phyloP scores from a whole-genome alignment of 2,888 invertebrate genomes.

The Notocelia uddmanniana region DNA sequence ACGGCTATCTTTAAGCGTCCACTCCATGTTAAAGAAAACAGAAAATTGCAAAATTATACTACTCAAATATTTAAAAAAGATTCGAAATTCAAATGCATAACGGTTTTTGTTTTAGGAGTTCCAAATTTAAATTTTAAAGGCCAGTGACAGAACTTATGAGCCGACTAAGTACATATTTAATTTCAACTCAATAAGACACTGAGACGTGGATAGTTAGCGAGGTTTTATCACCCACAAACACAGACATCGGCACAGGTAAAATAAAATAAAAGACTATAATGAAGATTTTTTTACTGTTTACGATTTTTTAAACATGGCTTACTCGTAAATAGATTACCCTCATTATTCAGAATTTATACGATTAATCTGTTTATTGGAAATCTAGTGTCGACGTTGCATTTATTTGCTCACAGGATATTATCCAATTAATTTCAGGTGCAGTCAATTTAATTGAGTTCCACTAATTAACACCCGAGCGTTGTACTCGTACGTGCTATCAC shows the following conservation, averaged over 20 bases:
- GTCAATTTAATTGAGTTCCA: constrained; percentile 32
- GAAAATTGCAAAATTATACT: no score
- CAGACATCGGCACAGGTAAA: background rate
- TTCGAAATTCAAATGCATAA: no score
- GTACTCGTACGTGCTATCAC: background rate
- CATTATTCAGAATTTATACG: background rate
- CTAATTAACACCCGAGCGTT: constrained; percentile 23
- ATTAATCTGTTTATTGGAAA: constrained; percentile 15
- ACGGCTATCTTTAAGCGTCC: no score
- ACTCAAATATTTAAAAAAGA: no score
- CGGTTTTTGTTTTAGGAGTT: no score
- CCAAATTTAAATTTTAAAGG: no score
- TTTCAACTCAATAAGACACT: background rate
- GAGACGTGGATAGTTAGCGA: no score
- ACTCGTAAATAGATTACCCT: background rate
- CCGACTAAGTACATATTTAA: background rate
- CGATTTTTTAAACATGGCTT: background rate
- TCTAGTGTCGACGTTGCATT: background rate
- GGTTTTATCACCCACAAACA: no score
- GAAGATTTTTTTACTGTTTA: no score
- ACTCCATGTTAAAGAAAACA: no score
- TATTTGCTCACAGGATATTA: constrained; percentile 34
- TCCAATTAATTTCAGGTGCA: constrained; percentile 32
- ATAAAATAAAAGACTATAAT: no score
- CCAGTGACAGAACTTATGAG: no score